Conservation (phyloP, 2,797 vertebrate species). For the Acanthis flammea region DNA sequence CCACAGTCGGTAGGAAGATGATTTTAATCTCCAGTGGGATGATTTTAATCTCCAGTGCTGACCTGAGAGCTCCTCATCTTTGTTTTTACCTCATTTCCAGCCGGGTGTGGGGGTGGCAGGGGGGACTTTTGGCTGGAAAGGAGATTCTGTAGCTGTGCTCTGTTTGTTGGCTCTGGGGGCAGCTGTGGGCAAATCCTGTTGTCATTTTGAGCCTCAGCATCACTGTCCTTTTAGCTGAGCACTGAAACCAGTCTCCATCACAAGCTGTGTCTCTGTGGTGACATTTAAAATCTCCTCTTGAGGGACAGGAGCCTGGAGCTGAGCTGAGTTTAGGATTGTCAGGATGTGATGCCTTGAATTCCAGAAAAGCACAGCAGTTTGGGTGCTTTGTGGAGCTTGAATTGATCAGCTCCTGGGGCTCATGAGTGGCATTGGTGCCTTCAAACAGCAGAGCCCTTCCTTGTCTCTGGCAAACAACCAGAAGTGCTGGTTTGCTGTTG, state of each 20-base stretch:
- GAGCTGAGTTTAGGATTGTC: not conserved
- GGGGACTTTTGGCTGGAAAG: not conserved
- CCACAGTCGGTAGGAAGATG: slow-evolving; percentile 79
- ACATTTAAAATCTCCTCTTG: not conserved
- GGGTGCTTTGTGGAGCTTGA: not conserved
- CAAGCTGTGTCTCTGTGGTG: not conserved
- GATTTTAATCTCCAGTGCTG: not conserved
- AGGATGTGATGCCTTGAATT: not conserved
- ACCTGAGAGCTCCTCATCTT: not conserved
- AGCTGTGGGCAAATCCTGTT: not conserved
- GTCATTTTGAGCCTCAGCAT: not conserved
- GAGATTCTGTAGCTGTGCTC: not conserved
- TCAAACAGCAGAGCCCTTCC: not conserved
- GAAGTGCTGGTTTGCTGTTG: not conserved
- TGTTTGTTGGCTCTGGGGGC: not conserved
- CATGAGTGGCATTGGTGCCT: not conserved
- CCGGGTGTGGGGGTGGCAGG: not conserved
- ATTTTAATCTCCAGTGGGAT: not conserved
- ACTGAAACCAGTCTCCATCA: not conserved
- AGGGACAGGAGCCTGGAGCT: not conserved
- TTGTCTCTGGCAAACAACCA: not conserved
- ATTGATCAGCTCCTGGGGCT: not conserved
- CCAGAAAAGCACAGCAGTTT: not conserved
- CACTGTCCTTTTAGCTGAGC: not conserved
- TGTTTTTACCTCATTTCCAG: not conserved